phyloP scores from a whole-genome alignment of 2,888 invertebrate species.

The Toxonevra muliebris region DNA sequence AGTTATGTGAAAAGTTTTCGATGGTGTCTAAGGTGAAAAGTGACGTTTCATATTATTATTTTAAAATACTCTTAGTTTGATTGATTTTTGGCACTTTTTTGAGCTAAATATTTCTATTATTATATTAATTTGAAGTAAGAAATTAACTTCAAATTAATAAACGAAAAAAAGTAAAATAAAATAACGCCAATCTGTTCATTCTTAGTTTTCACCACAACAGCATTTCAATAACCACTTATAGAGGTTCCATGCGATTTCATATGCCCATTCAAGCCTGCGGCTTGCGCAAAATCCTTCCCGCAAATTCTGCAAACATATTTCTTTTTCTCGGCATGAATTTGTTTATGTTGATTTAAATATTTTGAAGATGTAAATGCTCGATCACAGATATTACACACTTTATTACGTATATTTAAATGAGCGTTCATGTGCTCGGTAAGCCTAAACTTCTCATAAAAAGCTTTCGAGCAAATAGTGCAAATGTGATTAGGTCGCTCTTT shows the following conservation, averaged over 20 bases:
- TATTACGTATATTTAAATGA: conserved; percentile 50
- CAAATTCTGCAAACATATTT: conserved; percentile 43
- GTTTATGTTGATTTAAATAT: conserved; percentile 45
- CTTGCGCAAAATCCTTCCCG: conserved; percentile 43
- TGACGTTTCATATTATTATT: no score
- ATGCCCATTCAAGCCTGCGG: conserved; percentile 42
- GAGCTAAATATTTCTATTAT: no score
- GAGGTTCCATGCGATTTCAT: conserved; percentile 44
- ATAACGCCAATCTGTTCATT: not conserved
- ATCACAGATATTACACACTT: conserved; percentile 49
- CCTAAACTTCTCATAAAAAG: conserved; percentile 51
- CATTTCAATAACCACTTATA: conserved; percentile 29
- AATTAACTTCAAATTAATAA: no score
- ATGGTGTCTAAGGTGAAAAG: no score
- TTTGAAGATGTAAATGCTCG: conserved; percentile 49
- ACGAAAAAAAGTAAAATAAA: no score
- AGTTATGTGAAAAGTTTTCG: no score
- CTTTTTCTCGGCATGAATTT: conserved; percentile 41
- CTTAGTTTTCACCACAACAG: conserved; percentile 1
- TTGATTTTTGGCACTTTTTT: no score
- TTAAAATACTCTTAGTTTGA: no score
- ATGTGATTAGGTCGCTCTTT: conserved; percentile 39
- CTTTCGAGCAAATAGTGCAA: conserved; percentile 49
- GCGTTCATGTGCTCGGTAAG: conserved; percentile 55
- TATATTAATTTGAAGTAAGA: no score